Evolutionary conservation across 2,797 vertebrate species (phyloP).

Genomic region (Leucoraja ocellata): DNA sequence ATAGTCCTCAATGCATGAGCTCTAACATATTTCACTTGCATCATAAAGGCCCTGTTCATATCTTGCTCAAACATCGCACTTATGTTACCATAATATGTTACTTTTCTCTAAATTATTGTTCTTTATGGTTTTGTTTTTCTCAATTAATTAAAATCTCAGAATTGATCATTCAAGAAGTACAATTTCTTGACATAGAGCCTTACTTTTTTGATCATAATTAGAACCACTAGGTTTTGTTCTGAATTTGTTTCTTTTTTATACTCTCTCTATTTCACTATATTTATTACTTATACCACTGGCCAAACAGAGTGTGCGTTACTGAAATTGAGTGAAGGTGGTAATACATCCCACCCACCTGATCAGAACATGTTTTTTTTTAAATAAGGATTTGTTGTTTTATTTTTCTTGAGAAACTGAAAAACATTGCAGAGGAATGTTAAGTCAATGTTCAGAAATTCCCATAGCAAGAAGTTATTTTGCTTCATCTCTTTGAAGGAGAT

Average conservation of each 20-base stretch:
- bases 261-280: background rate
- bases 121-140: background rate
- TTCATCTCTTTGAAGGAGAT: background rate
- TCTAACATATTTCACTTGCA: slow-evolving; percentile 34
- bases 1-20: slow-evolving; percentile 29
- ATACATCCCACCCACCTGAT: background rate
- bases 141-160: background rate
- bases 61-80: slow-evolving; percentile 7
- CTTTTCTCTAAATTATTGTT: background rate
- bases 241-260: background rate
- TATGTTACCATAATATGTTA: background rate
- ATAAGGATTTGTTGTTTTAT: background rate
- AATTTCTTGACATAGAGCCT: background rate
- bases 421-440: background rate
- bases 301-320: background rate
- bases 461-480: background rate
- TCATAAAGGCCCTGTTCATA: slow-evolving; percentile 32
- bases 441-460: background rate
- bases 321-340: background rate
- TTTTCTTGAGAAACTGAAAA: background rate
- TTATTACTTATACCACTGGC: background rate
- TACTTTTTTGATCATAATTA: background rate
- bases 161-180: background rate
- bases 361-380: background rate
- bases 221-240: background rate